Evolutionary conservation across 2,888 invertebrate species (phyloP).

Genomic region (Phaedon cochleariae): DNA sequence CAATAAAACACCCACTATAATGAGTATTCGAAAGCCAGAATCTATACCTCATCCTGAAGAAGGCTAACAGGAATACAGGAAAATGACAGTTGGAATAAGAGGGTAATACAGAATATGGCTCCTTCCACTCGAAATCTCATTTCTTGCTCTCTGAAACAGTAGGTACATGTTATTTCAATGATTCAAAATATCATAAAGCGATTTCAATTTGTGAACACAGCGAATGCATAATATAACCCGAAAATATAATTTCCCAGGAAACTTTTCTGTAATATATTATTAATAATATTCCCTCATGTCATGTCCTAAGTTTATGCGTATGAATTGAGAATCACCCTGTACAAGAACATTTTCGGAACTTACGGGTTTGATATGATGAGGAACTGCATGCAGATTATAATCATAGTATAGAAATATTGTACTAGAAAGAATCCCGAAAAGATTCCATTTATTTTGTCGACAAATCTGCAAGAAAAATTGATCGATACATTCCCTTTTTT

Average conservation of each 20-base stretch:
- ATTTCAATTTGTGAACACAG: too few species aligned
- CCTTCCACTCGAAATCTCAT: background rate
- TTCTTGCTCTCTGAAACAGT: background rate
- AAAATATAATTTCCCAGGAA: too few species aligned
- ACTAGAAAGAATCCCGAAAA: background rate
- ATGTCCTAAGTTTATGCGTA: too few species aligned
- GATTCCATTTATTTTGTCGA: background rate
- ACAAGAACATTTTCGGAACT: too few species aligned
- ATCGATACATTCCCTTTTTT: too few species aligned
- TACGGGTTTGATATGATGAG: background rate
- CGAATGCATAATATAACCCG: too few species aligned
- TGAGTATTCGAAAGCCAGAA: too few species aligned
- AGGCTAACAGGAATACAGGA: background rate
- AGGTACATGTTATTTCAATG: too few species aligned
- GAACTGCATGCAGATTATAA: background rate
- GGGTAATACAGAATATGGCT: background rate
- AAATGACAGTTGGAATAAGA: background rate
- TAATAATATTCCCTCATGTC: too few species aligned
- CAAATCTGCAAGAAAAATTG: background rate
- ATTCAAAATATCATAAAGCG: background rate
- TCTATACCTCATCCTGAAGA: background rate
- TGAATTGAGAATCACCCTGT: too few species aligned
- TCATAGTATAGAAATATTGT: background rate
- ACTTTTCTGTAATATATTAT: too few species aligned
- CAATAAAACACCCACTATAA: too few species aligned